A percentile compares a stretch with the other conserved stretches of the same genome.
phyloP scores from a whole-genome alignment of 2,888 invertebrate genomes.

The Dryadula phaetusa region DNA sequence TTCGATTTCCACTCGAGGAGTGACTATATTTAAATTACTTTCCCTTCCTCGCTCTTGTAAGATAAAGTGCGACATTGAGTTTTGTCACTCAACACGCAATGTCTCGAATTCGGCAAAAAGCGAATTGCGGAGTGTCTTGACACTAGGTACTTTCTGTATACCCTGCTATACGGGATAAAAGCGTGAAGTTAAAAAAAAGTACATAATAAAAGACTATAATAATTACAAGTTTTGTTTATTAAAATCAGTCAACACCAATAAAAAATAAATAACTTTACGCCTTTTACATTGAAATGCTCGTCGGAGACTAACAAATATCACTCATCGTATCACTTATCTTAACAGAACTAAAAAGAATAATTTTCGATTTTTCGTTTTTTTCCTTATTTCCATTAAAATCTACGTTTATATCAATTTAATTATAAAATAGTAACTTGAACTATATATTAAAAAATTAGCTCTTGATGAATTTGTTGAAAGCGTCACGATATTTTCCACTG shows the following conservation, averaged over 20 bases:
- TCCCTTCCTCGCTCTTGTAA: too few relatives aligned
- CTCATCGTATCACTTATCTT: slow-evolving; percentile 3
- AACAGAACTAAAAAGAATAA: not conserved
- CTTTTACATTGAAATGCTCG: slow-evolving; percentile 20
- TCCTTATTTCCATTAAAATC: not conserved
- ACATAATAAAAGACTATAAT: not conserved
- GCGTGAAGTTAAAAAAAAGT: too few relatives aligned
- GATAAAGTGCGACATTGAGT: too few relatives aligned
- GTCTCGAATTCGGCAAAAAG: too few relatives aligned
- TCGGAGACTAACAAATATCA: slow-evolving; percentile 20
- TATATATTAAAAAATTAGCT: slow-evolving; percentile 36
- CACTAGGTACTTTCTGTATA: too few relatives aligned
- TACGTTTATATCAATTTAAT: not conserved
- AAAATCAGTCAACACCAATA: slow-evolving; percentile 45
- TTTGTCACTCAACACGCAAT: too few relatives aligned
- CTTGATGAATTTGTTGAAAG: slow-evolving; percentile 84
- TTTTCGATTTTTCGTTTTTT: slow-evolving; percentile 1
- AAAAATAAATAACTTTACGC: slow-evolving; percentile 46
- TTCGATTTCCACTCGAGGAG: too few relatives aligned
- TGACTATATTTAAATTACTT: too few relatives aligned
- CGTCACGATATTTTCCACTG: slow-evolving; percentile 84
- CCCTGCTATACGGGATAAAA: too few relatives aligned
- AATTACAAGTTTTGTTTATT: slow-evolving; percentile 36
- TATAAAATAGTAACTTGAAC: not conserved
- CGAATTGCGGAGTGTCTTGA: too few relatives aligned